These are phyloP conservation scores for Chloebia gouldiae DNA, from an alignment of 2,113 vertebrate species.

Conservation along the genomic window DNA sequence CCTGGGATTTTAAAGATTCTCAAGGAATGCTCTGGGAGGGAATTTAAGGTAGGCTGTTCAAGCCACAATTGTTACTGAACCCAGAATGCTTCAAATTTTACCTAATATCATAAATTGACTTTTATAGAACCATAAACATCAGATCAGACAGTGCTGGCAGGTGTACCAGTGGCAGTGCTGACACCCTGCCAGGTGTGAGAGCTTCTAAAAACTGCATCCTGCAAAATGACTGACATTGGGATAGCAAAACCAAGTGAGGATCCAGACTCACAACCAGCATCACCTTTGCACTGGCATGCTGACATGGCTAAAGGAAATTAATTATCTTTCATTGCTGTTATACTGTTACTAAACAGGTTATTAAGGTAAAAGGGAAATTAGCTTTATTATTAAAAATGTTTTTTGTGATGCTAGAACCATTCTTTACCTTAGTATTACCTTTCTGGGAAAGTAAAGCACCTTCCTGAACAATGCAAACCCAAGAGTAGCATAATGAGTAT, in stretches of 20 bases:
- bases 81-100: neutral
- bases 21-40: neutral
- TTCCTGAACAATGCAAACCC: neutral
- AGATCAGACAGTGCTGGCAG: neutral
- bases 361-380: slow-evolving; percentile 10
- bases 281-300: neutral
- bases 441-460: neutral
- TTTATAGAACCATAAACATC: neutral
- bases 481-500: neutral
- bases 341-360: neutral
- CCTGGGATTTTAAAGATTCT: neutral
- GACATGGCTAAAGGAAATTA: neutral
- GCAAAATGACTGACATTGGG: neutral
- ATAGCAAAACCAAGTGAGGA: neutral
- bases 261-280: neutral
- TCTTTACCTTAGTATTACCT: neutral
- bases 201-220: neutral
- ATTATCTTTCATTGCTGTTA: neutral
- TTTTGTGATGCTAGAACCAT: neutral
- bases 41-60: neutral
- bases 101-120: neutral
- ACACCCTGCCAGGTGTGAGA: neutral
- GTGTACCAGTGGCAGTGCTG: neutral
- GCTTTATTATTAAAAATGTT: neutral
- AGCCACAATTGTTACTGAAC: neutral